Evolutionary conservation across 2,888 invertebrate genomes (phyloP).

Genomic region (Drosophila lacicola): DNA sequence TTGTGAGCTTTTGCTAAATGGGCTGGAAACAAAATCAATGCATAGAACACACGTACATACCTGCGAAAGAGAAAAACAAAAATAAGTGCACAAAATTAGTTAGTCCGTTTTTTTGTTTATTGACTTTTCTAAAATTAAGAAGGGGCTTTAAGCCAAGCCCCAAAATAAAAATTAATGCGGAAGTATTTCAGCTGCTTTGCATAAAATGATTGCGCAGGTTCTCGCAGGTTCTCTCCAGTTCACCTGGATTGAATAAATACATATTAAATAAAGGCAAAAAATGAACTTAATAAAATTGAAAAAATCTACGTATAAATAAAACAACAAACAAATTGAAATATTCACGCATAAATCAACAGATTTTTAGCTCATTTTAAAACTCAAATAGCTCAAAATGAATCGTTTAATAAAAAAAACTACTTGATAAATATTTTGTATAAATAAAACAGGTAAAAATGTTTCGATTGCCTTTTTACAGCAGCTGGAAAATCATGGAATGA

Average conservation of each 20-base stretch:
- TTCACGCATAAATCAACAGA: slow-evolving; percentile 16
- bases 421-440: slow-evolving; percentile 20
- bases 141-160: slow-evolving; percentile 17
- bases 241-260: slow-evolving; percentile 24
- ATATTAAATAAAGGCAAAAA: slow-evolving; percentile 16
- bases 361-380: slow-evolving; percentile 22
- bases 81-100: slow-evolving; percentile 26
- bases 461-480: slow-evolving; percentile 20
- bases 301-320: not conserved
- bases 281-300: slow-evolving; percentile 11
- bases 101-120: slow-evolving; percentile 5
- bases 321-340: not conserved
- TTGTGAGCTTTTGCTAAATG: slow-evolving; percentile 23
- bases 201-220: slow-evolving; percentile 20
- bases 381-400: not conserved
- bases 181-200: slow-evolving; percentile 29
- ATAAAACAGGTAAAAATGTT: slow-evolving; percentile 20
- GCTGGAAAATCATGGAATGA: slow-evolving; percentile 10
- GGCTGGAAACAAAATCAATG: slow-evolving; percentile 39
- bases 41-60: slow-evolving; percentile 72
- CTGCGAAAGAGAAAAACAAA: slow-evolving; percentile 45
- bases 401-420: slow-evolving; percentile 34
- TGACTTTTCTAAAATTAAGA: not conserved
- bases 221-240: too few relatives aligned
- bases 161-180: slow-evolving; percentile 21